A percentile compares a stretch with the other conserved stretches of the same genome.
Conservation (phyloP, 2,113 vertebrate species). For the Peromyscus leucopus region DNA sequence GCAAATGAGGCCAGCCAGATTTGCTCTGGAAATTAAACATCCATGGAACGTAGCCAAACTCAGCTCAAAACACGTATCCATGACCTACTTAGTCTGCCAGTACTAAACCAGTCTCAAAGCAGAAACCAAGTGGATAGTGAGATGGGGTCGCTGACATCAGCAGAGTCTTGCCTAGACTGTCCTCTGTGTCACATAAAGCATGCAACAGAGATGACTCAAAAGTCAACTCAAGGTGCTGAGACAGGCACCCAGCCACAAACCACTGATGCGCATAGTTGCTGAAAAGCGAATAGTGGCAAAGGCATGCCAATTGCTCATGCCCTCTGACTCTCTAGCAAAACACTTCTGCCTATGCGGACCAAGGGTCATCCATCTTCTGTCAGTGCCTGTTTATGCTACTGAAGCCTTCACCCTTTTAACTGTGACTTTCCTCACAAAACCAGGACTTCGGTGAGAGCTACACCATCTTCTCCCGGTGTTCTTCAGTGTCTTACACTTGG, state of each 20-base stretch:
- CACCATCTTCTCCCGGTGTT: neutral
- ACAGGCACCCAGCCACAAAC: neutral
- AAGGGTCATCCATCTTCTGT: neutral
- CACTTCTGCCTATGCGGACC: neutral
- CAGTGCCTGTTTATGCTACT: neutral
- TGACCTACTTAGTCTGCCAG: slow-evolving; percentile 72
- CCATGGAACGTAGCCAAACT: neutral
- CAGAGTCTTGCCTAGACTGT: neutral
- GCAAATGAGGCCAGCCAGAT: slow-evolving; percentile 48
- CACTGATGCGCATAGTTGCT: neutral
- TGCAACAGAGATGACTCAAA: neutral
- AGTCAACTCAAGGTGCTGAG: neutral
- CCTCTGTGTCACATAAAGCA: neutral
- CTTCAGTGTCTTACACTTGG: neutral
- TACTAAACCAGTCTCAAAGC: neutral
- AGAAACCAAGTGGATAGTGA: neutral
- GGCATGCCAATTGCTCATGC: neutral
- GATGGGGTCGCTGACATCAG: neutral
- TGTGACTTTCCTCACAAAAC: neutral
- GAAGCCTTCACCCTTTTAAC: neutral
- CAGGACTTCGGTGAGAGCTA: neutral
- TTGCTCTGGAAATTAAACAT: slow-evolving; percentile 71
- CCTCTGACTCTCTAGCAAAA: neutral
- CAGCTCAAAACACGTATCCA: slow-evolving; percentile 62
- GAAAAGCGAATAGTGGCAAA: neutral